Percentiles rank a stretch among this genome's conserved stretches.
Conservation (phyloP, 2,797 vertebrate genomes). For the Sebastes miniatus region DNA sequence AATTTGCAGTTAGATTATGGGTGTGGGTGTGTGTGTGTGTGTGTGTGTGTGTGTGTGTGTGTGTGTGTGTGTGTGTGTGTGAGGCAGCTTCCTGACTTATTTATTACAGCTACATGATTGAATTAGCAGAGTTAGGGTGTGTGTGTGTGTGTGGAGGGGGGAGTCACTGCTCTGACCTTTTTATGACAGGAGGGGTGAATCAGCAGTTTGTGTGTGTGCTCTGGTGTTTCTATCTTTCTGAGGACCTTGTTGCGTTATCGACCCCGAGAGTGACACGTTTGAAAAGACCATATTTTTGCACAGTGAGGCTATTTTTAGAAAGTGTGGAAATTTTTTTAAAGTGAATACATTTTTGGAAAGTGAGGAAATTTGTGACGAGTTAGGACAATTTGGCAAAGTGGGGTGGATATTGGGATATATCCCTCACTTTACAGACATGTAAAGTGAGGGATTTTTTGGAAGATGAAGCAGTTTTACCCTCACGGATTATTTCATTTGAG, state of each 20-base stretch:
- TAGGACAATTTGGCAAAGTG: no score
- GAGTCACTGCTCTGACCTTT: constrained; percentile 14
- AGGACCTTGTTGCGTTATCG: not conserved
- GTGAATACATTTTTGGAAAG: not conserved
- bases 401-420: no score
- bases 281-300: not conserved
- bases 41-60: not conserved
- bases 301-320: not conserved
- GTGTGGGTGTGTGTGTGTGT: not conserved
- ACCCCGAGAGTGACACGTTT: not conserved
- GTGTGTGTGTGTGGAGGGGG: not conserved
- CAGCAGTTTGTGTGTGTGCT: constrained; percentile 7
- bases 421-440: no score
- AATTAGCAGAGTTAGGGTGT: not conserved
- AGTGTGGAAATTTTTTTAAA: not conserved
- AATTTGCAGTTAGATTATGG: no score
- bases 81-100: constrained; percentile 8
- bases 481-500: no score
- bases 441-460: no score
- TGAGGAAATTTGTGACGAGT: not conserved
- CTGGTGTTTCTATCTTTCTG: not conserved
- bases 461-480: no score
- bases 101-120: constrained; percentile 25
- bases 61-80: not conserved
- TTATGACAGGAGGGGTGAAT: constrained; percentile 5